Base-by-base conservation (phyloP, 2,797 vertebrate genomes). In the Petrocephalus schoutedeni region DNA sequence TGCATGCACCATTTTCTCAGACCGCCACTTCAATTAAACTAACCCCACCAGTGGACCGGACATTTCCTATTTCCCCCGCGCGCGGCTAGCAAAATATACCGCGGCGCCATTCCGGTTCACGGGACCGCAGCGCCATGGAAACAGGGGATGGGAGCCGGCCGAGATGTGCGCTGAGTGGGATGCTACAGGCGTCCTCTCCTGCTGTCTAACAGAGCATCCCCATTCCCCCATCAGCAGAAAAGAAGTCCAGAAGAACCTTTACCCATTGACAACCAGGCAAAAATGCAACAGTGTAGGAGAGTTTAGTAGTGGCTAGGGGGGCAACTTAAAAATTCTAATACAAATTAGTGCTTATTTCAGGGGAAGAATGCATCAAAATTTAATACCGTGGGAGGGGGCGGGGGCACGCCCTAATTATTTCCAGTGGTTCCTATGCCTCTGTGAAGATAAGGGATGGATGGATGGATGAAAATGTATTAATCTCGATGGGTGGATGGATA, bases 1-100 rank as follows among this genome's bases (percentile, higher is more conserved):
- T 28, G 32, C 49, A 83, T 54, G 85, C 86, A 64, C 88, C 36
- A 56, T 87, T 67, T 84, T 61, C 57, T n/a, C 74, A 36, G n/a
- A n/a, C 86, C 87, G 74, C 21, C 71, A 84, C 58, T 84, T 84
- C 77, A 87, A 71, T 89, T 87, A 89, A 87, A 83, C 41, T 84
- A 89, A 87, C 45, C 57, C 58, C 2, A 6, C 41, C 74, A 8
- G 36, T 71, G 21, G 56, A 49, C 3, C 8, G 51, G 36, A 64
- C 51, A 53, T 85, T 19, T 84, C 6, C 84, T 61, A 74, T 86
- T 89, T 56, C 45, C 36, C 16, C 23, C 23, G 16, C 8, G 16
- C 45, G 8, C 3, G 12, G 58, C 28, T 45, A 5, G 21, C 28
- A 28, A 36, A 56, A 54, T 56, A 9, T n/a, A 67, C 16, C 23